Base-by-base conservation (phyloP, 1,140 invertebrate species). In the Scaptomyza hsui region DNA sequence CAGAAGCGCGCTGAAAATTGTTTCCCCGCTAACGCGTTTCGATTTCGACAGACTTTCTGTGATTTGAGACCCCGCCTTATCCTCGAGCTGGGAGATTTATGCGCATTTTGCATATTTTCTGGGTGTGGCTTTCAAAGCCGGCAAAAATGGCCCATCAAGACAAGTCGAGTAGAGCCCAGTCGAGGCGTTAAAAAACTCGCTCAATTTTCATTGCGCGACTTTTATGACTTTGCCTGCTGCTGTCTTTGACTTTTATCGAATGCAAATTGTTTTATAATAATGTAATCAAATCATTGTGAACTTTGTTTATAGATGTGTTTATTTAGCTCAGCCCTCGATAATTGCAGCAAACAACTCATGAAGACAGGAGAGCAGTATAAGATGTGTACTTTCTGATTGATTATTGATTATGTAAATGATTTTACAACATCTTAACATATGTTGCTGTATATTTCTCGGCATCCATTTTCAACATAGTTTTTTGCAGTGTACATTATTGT, bases 211-310 rank as follows among this genome's bases (percentile, higher is more conserved):
- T 86, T 86, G 81, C 81, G 64, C 81, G 73, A 86, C 82, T 86
- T 85, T 86, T 85, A 85, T 85, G 81, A 88, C 73, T 77, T 74
- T 81, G 73, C 64, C 70, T 64, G 81, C 75, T 57, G 67, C 74
- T 86, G 80, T 75, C 63, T 86, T 62, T 81, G 70, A 72, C 81
- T 74, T 88, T 85, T 88, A 85, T 85, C 77, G 81, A 86, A 85
- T 85, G 82, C 81, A 85, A 85, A 85, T 85, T 85, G 81, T 85
- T 85, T 85, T 85, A 75, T 85, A 85, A 85, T 88, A 86, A 86
- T 86, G 77, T 79, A 85, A 85, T 85, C 80, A 75, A 85, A 85
- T 85, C 73, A 81, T 70, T 86, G 74, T 65, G 81, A 86, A 73
- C 77, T 70, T 76, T 77, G 77, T 85, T 85, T 86, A 81, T 81